A percentile compares a stretch with the other conserved stretches of the same genome.
Conservation (phyloP, 2,113 vertebrate genomes). For the Cichladusa arquata region DNA sequence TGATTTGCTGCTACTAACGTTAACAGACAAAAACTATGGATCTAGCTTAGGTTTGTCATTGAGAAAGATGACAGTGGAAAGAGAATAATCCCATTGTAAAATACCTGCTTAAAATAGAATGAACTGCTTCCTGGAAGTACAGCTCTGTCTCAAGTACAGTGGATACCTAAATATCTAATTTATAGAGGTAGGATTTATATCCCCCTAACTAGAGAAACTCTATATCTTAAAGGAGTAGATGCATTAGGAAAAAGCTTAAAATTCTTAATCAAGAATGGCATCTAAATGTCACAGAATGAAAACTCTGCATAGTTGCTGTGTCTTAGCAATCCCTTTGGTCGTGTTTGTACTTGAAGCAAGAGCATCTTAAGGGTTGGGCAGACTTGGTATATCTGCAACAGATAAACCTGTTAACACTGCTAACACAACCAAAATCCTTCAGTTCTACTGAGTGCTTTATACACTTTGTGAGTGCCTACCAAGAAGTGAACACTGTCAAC, state of each 20-base stretch:
- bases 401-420: neutral
- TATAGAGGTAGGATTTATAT: neutral
- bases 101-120: neutral
- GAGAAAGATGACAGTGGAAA: neutral
- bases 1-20: neutral
- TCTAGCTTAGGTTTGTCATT: neutral
- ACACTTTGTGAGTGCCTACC: neutral
- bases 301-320: neutral
- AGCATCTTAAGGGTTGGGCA: constrained; percentile 23
- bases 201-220: neutral
- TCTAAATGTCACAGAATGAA: neutral
- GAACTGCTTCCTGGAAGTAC: neutral
- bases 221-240: neutral
- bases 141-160: neutral
- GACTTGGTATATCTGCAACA: neutral
- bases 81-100: neutral
- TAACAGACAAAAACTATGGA: neutral
- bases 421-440: neutral
- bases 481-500: neutral
- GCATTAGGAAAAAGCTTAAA: neutral
- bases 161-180: neutral
- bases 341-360: constrained; percentile 37
- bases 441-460: neutral
- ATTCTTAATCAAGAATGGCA: neutral
- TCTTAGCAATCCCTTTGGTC: constrained; percentile 21